These are phyloP conservation scores for Lepus europaeus DNA, from an alignment of 2,113 vertebrate species.

Conservation along the genomic window DNA sequence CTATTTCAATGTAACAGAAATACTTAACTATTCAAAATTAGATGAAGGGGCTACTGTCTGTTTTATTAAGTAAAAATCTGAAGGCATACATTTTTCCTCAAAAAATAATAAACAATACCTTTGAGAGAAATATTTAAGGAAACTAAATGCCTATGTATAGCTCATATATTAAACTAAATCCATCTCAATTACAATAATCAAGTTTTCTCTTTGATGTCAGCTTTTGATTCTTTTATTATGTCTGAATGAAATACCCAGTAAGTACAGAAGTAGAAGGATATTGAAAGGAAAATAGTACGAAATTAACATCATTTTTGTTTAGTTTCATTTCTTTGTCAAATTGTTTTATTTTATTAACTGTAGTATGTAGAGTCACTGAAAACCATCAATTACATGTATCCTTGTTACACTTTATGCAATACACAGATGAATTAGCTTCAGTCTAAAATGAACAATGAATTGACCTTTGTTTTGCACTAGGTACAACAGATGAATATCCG, in stretches of 20 bases:
- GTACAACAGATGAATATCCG: conserved; percentile 53
- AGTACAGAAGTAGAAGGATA: not conserved
- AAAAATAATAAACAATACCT: conserved; percentile 60
- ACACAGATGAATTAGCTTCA: not conserved
- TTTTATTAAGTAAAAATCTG: conserved; percentile 48
- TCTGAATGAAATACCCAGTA: conserved; percentile 2
- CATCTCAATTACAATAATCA: conserved; percentile 39
- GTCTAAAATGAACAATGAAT: not conserved
- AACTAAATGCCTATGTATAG: not conserved
- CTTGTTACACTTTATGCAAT: not conserved
- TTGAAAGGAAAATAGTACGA: not conserved
- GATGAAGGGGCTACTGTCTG: conserved; percentile 50
- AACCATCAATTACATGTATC: not conserved
- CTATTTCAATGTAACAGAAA: conserved; percentile 75
- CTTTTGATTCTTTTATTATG: not conserved
- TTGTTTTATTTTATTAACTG: not conserved
- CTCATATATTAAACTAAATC: conserved; percentile 52
- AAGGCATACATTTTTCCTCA: conserved; percentile 42
- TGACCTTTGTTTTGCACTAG: conserved; percentile 14
- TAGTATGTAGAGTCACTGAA: not conserved
- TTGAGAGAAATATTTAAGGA: conserved; percentile 61
- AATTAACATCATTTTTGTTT: not conserved
- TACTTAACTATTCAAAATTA: conserved; percentile 71
- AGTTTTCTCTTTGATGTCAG: conserved; percentile 18
- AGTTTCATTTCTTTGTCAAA: not conserved